Conservation (phyloP, 2,113 vertebrate genomes). For the Tyrannus savana region DNA sequence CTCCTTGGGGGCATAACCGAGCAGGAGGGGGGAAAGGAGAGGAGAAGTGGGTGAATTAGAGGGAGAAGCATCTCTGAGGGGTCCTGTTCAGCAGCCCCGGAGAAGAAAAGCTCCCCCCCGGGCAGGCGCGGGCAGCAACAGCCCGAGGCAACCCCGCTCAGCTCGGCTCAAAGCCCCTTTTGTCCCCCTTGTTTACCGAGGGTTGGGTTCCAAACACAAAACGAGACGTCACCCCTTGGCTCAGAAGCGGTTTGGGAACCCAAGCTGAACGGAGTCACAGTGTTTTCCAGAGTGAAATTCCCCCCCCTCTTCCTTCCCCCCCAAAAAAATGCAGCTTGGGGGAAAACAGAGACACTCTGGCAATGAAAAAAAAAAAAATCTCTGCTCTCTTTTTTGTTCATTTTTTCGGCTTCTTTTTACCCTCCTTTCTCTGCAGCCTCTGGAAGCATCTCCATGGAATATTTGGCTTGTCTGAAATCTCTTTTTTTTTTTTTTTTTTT, state of each 20-base stretch:
- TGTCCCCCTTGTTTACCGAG: conserved; percentile 51
- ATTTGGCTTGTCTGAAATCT: background rate
- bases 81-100: background rate
- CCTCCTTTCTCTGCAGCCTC: background rate
- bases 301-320: too few species aligned
- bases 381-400: background rate
- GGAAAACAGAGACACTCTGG: background rate
- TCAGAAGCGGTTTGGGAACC: background rate
- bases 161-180: conserved; percentile 34
- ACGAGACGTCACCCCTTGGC: background rate
- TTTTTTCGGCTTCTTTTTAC: background rate
- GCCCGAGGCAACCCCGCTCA: background rate
- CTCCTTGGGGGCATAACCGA: background rate
- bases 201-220: background rate
- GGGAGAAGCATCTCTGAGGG: background rate
- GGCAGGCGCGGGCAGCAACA: background rate
- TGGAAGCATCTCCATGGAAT: background rate
- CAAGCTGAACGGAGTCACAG: background rate
- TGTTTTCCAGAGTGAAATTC: background rate
- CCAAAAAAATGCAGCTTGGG: background rate
- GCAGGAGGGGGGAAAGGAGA: background rate
- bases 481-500: conserved; percentile 4
- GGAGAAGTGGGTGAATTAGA: background rate
- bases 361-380: background rate
- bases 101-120: background rate